phyloP scores from a whole-genome alignment of 1,140 invertebrate species.

The Episyrphus balteatus region DNA sequence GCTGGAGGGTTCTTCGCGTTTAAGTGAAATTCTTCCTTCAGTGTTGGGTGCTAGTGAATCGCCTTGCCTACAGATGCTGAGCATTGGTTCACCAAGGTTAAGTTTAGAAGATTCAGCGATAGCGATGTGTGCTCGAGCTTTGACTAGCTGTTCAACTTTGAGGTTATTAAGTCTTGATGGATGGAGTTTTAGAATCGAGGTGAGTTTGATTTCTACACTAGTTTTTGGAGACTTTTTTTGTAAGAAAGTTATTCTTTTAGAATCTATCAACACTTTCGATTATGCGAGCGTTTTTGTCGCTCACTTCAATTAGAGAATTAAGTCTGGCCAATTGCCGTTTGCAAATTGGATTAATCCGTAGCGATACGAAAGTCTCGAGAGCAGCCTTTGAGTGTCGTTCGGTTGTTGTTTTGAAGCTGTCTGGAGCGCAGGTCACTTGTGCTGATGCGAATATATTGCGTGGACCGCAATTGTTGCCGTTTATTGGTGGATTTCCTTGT shows the following conservation, averaged over 20 bases:
- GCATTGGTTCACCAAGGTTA: conserved; percentile 42
- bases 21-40: conserved; percentile 40
- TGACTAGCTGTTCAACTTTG: conserved; percentile 41
- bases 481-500: conserved; percentile 40
- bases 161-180: conserved; percentile 43
- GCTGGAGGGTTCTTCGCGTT: conserved; percentile 41
- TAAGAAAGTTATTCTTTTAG: conserved; percentile 14
- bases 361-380: conserved; percentile 9
- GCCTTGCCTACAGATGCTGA: conserved; percentile 41
- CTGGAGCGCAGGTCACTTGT: conserved; percentile 40
- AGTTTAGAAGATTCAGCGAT: conserved; percentile 45
- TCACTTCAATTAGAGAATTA: conserved; percentile 38
- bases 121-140: conserved; percentile 40
- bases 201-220: conserved; percentile 8
- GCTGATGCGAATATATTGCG: conserved; percentile 40
- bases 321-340: conserved; percentile 39
- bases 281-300: conserved; percentile 36
- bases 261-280: conserved; percentile 38
- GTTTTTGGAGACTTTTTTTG: neutral
- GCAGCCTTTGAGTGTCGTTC: conserved; percentile 28
- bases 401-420: conserved; percentile 24
- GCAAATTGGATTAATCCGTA: conserved; percentile 22
- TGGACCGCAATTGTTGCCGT: conserved; percentile 40
- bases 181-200: conserved; percentile 47
- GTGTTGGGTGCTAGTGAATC: conserved; percentile 43